A percentile compares a stretch with the other conserved stretches of the same genome.
These are phyloP conservation scores for Cosmia trapezina DNA, from an alignment of 2,888 invertebrate species.

Conservation along the genomic window DNA sequence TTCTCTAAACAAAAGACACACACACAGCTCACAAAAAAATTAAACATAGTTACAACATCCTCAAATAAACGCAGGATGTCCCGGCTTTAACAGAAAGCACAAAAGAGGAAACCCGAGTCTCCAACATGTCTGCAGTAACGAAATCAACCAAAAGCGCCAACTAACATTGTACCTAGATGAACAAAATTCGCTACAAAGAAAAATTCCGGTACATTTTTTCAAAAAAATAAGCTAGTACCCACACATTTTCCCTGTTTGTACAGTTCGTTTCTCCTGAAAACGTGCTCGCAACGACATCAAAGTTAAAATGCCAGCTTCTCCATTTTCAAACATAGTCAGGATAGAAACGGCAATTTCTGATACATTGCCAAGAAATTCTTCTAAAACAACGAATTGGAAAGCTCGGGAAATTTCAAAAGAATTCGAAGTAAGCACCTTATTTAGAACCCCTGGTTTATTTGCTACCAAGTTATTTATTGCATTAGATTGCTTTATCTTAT, in stretches of 20 bases:
- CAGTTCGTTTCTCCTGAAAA: constrained; percentile 43
- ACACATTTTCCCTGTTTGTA: constrained; percentile 48
- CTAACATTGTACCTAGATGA: constrained; percentile 37
- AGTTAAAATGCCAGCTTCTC: constrained; percentile 59
- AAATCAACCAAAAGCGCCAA: constrained; percentile 37
- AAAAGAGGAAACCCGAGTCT: constrained; percentile 3
- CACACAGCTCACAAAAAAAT: neutral
- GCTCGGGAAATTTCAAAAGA: constrained; percentile 47
- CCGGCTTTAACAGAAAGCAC: neutral
- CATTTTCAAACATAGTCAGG: constrained; percentile 43
- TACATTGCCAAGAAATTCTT: constrained; percentile 60
- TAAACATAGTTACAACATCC: neutral
- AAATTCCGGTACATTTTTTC: constrained; percentile 36
- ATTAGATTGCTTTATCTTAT: constrained; percentile 43
- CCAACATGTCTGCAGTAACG: constrained; percentile 27
- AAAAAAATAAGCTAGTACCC: constrained; percentile 12
- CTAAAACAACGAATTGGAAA: constrained; percentile 57
- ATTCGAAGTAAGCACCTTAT: constrained; percentile 55
- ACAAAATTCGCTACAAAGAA: constrained; percentile 49
- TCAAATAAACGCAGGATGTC: constrained; percentile 1
- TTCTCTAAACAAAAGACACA: neutral
- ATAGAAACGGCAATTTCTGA: constrained; percentile 45
- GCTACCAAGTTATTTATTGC: constrained; percentile 38
- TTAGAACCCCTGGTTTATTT: constrained; percentile 51
- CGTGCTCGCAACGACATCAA: constrained; percentile 58